Evolutionary conservation across 2,797 vertebrate genomes (phyloP), one percentile per base, ranked within the genome.

Genomic region (Siniperca obscura): DNA sequence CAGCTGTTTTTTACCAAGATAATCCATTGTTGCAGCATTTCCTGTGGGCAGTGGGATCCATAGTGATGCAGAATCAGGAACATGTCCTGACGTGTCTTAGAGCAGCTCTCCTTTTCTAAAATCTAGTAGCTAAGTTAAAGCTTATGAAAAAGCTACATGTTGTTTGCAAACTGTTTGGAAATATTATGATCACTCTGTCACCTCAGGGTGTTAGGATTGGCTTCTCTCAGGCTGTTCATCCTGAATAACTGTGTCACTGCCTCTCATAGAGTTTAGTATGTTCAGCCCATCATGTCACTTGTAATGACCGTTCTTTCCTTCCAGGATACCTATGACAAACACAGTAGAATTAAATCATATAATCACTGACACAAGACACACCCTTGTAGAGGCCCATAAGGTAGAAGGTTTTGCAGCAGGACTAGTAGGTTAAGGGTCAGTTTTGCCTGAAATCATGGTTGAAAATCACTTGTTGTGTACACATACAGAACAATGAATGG

Each of bases 11-110:
- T 27, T 1, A 61, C 25, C 42, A 66, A 59, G 64, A 74, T 50
- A 60, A 80, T 38, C 21, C 13, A 44, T 16, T 53, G 40, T 40
- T 77, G 52, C 46, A 84, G 36, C 74, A 62, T 60, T 88, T 87
- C 80, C 76, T 82, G 70, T 27, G 8, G 38, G 52, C 57, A 57
- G 60, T 11, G 9, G 30, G 25, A 46, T 76, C 36, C 2, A 44
- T n/a, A 21, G 14, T 64, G n/a, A 53, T 66, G n/a, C 1, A 55
- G 56, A 61, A 30, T 42, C 11, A 44, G 48, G n/a, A 82, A 74
- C 82, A 74, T 22, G 84, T 48, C 71, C 53, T 56, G 60, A 74
- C 73, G 46, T 71, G 77, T 83, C 14, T 9, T 12, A 5, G 25
- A 70, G 12, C 3, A 30, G 7, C 70, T 65, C 8, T 62, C 1